phyloP scores from a whole-genome alignment of 2,797 vertebrate genomes.

The Pseudochirops cupreus region DNA sequence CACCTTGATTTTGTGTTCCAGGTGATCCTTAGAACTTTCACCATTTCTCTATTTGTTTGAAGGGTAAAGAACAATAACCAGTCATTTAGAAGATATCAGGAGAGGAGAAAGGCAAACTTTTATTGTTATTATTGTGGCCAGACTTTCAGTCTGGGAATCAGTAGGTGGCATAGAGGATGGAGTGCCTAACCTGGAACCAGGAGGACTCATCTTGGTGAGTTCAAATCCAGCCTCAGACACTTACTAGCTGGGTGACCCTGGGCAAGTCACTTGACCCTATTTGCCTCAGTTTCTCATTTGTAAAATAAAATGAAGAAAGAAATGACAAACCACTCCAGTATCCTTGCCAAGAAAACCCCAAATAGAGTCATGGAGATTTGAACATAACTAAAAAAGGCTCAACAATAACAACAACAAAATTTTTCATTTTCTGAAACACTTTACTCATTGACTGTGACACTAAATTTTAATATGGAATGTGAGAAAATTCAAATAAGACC shows the following conservation, averaged over 20 bases:
- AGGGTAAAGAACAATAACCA: neutral
- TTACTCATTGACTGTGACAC: neutral
- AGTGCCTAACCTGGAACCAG: too few species aligned
- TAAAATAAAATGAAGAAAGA: neutral
- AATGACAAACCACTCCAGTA: neutral
- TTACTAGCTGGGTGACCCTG: too few species aligned
- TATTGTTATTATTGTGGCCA: neutral
- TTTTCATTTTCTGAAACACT: neutral
- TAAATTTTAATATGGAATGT: neutral
- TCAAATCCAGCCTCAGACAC: too few species aligned
- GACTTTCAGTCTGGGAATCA: neutral
- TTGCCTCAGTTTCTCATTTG: too few species aligned
- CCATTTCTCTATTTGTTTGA: neutral
- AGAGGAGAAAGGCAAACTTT: neutral
- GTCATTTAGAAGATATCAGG: neutral
- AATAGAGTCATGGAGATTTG: neutral
- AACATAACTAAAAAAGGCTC: neutral
- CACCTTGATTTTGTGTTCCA: neutral
- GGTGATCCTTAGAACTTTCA: neutral
- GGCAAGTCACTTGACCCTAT: too few species aligned
- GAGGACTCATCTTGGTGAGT: too few species aligned
- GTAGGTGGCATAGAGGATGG: too few species aligned
- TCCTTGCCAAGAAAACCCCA: neutral
- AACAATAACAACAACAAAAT: neutral
- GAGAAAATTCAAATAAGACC: neutral